Conservation (phyloP, 2,888 invertebrate genomes). For the Ptychoptera albimana region DNA sequence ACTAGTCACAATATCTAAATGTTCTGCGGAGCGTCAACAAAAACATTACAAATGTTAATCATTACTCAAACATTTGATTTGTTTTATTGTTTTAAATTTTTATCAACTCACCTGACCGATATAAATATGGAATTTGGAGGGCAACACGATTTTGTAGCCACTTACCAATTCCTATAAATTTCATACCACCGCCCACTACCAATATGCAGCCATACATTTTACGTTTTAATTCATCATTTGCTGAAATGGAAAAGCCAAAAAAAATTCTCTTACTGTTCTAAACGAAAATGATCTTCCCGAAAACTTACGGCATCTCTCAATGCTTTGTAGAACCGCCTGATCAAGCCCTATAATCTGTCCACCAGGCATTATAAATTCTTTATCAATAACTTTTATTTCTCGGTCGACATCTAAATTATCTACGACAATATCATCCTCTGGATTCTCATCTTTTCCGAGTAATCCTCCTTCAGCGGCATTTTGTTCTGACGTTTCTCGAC, state of each 20-base stretch:
- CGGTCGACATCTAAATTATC: constrained; percentile 40
- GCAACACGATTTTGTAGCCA: constrained; percentile 82
- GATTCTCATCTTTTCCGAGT: constrained; percentile 32
- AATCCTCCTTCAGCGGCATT: constrained; percentile 29
- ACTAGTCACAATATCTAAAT: constrained; percentile 76
- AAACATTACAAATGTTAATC: constrained; percentile 8
- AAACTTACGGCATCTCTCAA: constrained; percentile 71
- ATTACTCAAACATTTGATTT: constrained; percentile 11
- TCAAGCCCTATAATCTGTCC: constrained; percentile 77
- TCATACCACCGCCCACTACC: constrained; percentile 83
- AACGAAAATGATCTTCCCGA: no score
- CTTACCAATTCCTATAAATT: constrained; percentile 65
- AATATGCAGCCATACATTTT: constrained; percentile 90
- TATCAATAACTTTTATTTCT: constrained; percentile 33
- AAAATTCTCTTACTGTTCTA: no score
- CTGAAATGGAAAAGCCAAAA: constrained; percentile 22
- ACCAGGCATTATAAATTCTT: constrained; percentile 53
- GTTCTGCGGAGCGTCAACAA: constrained; percentile 40
- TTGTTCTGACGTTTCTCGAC: constrained; percentile 31
- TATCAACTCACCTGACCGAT: constrained; percentile 43
- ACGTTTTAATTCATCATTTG: constrained; percentile 73
- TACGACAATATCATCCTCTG: constrained; percentile 58
- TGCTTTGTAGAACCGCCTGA: constrained; percentile 80
- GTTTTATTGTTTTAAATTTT: constrained; percentile 2
- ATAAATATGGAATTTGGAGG: constrained; percentile 65